Conservation (phyloP, 2,113 vertebrate genomes). For the Pseudolaguvia tuberculata region DNA sequence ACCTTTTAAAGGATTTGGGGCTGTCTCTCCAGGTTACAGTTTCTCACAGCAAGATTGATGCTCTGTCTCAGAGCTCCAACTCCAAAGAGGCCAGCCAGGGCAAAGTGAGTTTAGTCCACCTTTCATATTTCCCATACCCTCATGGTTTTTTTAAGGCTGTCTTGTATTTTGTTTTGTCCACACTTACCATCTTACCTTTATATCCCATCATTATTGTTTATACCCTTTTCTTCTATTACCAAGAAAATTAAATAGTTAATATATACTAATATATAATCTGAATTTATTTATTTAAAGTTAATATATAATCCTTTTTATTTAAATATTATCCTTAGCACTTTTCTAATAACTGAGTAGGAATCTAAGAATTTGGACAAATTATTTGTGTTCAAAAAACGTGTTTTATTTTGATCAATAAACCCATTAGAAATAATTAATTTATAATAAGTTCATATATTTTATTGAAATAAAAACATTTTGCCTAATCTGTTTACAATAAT, state of each 20-base stretch:
- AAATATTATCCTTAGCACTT: background rate
- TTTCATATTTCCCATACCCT: constrained; percentile 30
- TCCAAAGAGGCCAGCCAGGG: constrained; percentile 59
- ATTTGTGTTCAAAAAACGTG: background rate
- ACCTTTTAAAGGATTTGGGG: constrained; percentile 50
- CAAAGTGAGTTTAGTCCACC: constrained; percentile 63
- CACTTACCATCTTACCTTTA: background rate
- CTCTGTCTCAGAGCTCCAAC: constrained; percentile 37
- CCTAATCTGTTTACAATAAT: background rate
- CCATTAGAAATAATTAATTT: background rate
- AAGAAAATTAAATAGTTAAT: background rate
- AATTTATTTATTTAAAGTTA: too few species aligned
- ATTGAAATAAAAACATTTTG: background rate
- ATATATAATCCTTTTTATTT: background rate
- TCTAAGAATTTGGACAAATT: background rate
- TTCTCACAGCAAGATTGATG: constrained; percentile 60
- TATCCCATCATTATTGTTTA: background rate
- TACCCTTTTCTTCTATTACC: background rate
- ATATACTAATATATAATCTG: too few species aligned
- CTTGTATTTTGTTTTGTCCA: constrained; percentile 15
- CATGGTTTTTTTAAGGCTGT: constrained; percentile 40
- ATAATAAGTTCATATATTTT: background rate
- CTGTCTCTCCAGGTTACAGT: constrained; percentile 66
- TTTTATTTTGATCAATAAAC: background rate
- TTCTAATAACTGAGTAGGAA: background rate